Percentiles rank a stretch among this genome's conserved stretches.
These are phyloP conservation scores for Apogon talboti DNA, from an alignment of 2,797 vertebrate species.

Conservation along the genomic window DNA sequence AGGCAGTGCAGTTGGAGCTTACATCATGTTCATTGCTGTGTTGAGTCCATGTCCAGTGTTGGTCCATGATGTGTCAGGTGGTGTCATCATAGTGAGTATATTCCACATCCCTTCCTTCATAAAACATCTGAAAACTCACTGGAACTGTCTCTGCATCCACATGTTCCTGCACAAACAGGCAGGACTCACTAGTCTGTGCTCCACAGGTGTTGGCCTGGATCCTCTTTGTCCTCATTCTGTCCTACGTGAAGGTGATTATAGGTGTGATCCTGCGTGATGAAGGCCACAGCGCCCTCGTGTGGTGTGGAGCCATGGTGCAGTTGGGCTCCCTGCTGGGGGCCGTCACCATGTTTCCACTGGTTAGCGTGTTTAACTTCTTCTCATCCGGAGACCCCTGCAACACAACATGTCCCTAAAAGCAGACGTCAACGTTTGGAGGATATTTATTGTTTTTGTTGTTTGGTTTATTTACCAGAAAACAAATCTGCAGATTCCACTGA, in stretches of 20 bases:
- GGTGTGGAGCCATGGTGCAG: constrained; percentile 89
- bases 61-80: constrained; percentile 72
- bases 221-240: constrained; percentile 83
- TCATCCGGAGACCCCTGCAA: constrained; percentile 85
- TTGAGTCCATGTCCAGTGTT: constrained; percentile 87
- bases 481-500: background rate
- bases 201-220: constrained; percentile 86
- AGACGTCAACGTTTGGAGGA: background rate
- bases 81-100: constrained; percentile 80
- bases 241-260: constrained; percentile 89
- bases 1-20: constrained; percentile 80
- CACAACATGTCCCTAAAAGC: constrained; percentile 77
- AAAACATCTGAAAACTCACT: too few species aligned
- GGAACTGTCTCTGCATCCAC: too few species aligned
- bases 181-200: constrained; percentile 1
- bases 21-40: constrained; percentile 83
- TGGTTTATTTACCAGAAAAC: background rate
- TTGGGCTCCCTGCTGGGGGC: constrained; percentile 88
- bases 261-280: constrained; percentile 87
- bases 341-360: constrained; percentile 85
- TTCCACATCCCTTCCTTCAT: too few species aligned
- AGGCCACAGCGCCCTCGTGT: constrained; percentile 88
- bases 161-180: too few species aligned
- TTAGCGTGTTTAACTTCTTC: constrained; percentile 83
- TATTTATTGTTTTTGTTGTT: background rate